phyloP scores from a whole-genome alignment of 2,113 vertebrate genomes.

The Gadus macrocephalus region DNA sequence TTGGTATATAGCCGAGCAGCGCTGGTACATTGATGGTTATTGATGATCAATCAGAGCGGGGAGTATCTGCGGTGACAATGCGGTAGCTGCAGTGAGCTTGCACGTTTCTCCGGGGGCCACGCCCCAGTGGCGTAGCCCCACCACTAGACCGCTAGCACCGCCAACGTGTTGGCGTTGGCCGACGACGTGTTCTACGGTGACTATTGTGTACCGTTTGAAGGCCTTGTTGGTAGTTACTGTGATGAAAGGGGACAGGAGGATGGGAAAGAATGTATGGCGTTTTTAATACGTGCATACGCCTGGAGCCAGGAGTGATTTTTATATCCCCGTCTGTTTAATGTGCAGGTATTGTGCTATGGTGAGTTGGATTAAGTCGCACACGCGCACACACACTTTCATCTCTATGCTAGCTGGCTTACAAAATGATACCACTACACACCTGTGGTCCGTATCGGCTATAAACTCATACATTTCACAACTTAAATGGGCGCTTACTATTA shows the following conservation, averaged over 20 bases:
- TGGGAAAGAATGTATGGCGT: background rate
- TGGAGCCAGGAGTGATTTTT: background rate
- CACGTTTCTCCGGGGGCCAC: conserved; percentile 56
- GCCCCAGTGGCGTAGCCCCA: conserved; percentile 33
- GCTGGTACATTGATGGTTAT: conserved; percentile 41
- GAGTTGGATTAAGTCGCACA: conserved; percentile 15
- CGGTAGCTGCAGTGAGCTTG: conserved; percentile 67
- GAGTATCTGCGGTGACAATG: conserved; percentile 62
- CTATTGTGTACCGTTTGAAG: background rate
- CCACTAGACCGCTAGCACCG: conserved; percentile 12
- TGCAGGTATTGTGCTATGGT: conserved; percentile 28
- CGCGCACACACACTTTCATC: background rate
- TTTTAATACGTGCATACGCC: background rate
- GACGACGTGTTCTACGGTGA: background rate
- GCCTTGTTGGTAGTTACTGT: too few relatives aligned
- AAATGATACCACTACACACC: background rate
- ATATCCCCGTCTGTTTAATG: too few relatives aligned
- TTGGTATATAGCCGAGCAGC: conserved; percentile 22
- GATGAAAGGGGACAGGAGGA: too few relatives aligned
- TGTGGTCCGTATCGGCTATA: background rate
- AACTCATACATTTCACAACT: background rate
- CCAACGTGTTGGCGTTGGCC: background rate
- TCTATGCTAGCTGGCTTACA: background rate
- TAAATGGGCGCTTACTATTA: too few relatives aligned
- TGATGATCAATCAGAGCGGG: conserved; percentile 49